Evolutionary conservation across 2,797 vertebrate species (phyloP), one percentile per base, ranked within the genome.

Genomic region (Scyliorhinus canicula): DNA sequence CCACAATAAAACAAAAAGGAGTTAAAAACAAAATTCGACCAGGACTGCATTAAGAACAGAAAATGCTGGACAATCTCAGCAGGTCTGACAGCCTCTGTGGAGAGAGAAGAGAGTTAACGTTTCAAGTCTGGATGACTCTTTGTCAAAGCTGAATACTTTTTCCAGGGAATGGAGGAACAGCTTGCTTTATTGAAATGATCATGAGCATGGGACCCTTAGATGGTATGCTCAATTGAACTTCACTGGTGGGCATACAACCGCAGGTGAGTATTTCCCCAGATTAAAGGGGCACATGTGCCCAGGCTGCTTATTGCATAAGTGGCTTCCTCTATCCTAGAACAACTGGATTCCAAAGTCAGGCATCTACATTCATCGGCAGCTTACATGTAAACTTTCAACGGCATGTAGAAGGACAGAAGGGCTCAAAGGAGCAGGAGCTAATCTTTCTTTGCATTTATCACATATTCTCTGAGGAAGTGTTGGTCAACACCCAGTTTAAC

Each of bases 401-500:
- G 93, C 67, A 94, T 47, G 93, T 94, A 60, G 31, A n/a, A 31
- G 86, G 52, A 94, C 93, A 69, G 90, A 69, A 96, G 95, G 95
- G 96, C 97, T 97, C 96, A 96, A 97, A 97, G 97, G 97, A 97
- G 97, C 96, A 96, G 97, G 97, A 97, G 97, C 97, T 97, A 97
- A 97, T 97, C 97, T 97, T 97, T 98, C 98, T 96, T 96, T 97
- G 97, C 97, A 97, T 98, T 98, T 98, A 98, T 97, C 96, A 96
- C 97, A 96, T 95, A 95, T 96, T 98, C 98, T 97, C 98, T 97
- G 97, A 98, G 97, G 97, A 98, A 97, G 98, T 97, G 98, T 98
- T 98, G 98, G 98, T 98, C 98, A 97, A 98, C 98, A 97, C 97
- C 97, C 96, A 97, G 96, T 97, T 97, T 98, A 98, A 98, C 98